phyloP scores from a whole-genome alignment of 1,140 invertebrate species.

The Agrilus planipennis region DNA sequence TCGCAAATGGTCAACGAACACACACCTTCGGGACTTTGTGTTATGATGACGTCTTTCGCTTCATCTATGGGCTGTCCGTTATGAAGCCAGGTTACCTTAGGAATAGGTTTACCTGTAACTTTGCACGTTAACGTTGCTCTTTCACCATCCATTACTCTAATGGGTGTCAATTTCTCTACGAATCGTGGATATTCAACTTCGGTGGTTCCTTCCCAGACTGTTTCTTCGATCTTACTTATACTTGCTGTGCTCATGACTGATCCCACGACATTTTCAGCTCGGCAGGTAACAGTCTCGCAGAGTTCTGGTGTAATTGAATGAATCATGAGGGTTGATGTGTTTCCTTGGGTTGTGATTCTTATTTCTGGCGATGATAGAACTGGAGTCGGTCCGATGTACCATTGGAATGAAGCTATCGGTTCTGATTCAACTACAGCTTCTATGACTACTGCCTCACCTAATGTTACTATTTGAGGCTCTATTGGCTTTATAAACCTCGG shows the following conservation, averaged over 20 bases:
- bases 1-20: conserved; percentile 79
- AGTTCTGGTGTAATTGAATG: conserved; percentile 60
- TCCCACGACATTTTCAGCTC: conserved; percentile 78
- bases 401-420: conserved; percentile 74
- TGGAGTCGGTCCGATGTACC: conserved; percentile 62
- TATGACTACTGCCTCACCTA: conserved; percentile 66
- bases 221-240: conserved; percentile 52
- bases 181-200: conserved; percentile 65
- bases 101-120: conserved; percentile 67
- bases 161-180: conserved; percentile 51
- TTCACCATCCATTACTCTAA: conserved; percentile 87
- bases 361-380: conserved; percentile 48
- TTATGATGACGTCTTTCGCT: conserved; percentile 66
- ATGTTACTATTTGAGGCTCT: conserved; percentile 53
- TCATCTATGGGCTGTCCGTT: conserved; percentile 58
- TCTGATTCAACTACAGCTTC: conserved; percentile 64
- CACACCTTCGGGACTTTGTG: conserved; percentile 62
- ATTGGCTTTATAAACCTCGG: conserved; percentile 63
- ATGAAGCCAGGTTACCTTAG: conserved; percentile 72
- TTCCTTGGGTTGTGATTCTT: conserved; percentile 60
- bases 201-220: conserved; percentile 43
- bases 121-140: conserved; percentile 66
- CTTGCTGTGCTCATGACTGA: conserved; percentile 73
- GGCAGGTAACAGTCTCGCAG: conserved; percentile 70
- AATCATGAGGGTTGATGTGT: conserved; percentile 70